Base-by-base conservation (phyloP, 1,140 invertebrate genomes). In the Macrobrachium nipponense region DNA sequence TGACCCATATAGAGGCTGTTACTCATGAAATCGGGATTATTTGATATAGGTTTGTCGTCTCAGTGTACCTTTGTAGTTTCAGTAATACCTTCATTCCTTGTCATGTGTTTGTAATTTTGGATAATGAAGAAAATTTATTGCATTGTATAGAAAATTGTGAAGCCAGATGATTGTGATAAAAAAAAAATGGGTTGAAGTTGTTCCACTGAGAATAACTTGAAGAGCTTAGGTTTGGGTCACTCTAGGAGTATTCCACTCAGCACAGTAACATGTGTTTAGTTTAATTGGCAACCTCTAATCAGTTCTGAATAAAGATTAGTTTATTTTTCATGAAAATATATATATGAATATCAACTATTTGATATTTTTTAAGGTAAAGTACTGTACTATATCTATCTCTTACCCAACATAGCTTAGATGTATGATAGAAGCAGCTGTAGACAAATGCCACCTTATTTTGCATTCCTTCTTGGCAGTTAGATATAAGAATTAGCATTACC, bases 201-300 rank as follows among this genome's bases (percentile, higher is more conserved):
- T 51, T 51, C 78, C 23, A 51, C 43, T 11, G 27, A 58, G n/a
- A 66, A 64, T 14, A 61, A 79, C 58, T 6, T 14, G 5, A 8
- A 73, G 17, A 60, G 62, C 51, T 51, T 17, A 79, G 59, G 78
- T 36, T 36, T 80, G 78, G 78, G 78, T 80, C 78, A 80, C 78
- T 36, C 23, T 66, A 80, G 78, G 78, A 66, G 78, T 64, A 80
- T 60, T 80, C 78, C 61, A 80, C 61, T 64, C 78, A 80, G 77
- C 60, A 79, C 77, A 62, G 77, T 61, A 59, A 79, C 77, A 62
- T 62, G 62, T 60, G 18, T 66, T 60, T 80, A 80, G 61, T 62
- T 36, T 43, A 60, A 66, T 62, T 62, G 64, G 78, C 78, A 80
- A 80, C 78, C 51, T 80, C n/a, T 80, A 62, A 66, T n/a, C 62